Percentiles rank a stretch among this genome's conserved stretches.
These are phyloP conservation scores for Clarias laeviceps DNA, from an alignment of 2,797 vertebrate species.

Conservation along the genomic window DNA sequence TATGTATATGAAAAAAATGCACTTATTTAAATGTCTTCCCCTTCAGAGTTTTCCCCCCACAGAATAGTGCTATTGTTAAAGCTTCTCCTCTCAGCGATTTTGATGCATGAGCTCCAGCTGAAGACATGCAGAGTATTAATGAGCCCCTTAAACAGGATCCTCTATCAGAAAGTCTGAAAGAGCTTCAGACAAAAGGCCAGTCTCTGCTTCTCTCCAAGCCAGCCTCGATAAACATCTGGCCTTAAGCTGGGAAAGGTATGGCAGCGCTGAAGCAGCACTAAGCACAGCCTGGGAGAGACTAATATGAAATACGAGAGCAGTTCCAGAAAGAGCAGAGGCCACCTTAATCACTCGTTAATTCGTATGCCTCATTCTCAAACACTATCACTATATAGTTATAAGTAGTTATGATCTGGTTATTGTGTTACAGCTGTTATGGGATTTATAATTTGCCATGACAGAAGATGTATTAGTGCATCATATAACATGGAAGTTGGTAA, in stretches of 20 bases:
- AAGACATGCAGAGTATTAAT: conserved; percentile 57
- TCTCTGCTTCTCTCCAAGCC: conserved; percentile 63
- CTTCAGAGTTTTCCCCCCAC: neutral
- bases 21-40: neutral
- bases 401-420: conserved; percentile 19
- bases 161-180: conserved; percentile 72
- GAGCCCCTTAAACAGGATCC: conserved; percentile 58
- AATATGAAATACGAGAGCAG: conserved; percentile 74
- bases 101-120: conserved; percentile 62
- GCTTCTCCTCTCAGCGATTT: conserved; percentile 18
- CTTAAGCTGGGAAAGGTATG: conserved; percentile 74
- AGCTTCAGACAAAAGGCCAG: conserved; percentile 60
- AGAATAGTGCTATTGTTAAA: conserved; percentile 17
- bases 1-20: neutral
- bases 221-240: conserved; percentile 80
- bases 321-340: conserved; percentile 73
- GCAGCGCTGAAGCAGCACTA: conserved; percentile 72
- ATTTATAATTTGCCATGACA: conserved; percentile 30
- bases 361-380: conserved; percentile 32
- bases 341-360: conserved; percentile 48
- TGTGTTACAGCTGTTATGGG: conserved; percentile 27
- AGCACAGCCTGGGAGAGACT: conserved; percentile 74
- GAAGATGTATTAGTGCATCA: conserved; percentile 62
- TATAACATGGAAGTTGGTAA: conserved; percentile 48
- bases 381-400: conserved; percentile 27